Base-by-base conservation (phyloP, 2,797 vertebrate species). In the Pyrocephalus nanus region DNA sequence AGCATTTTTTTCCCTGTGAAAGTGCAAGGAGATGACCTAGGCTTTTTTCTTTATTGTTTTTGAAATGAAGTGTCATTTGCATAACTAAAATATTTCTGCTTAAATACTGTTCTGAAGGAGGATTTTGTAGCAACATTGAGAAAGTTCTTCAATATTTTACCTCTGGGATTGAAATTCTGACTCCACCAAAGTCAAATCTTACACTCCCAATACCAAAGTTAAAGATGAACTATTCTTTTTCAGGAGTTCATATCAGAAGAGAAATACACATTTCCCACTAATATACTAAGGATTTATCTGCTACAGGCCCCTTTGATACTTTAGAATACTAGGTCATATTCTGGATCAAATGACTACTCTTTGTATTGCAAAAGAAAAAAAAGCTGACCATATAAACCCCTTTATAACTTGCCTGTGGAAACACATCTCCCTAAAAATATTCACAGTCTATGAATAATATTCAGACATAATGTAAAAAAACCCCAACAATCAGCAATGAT, bases 51-150 rank as follows among this genome's bases (percentile, higher is more conserved):
- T 86, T 86, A 90, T 61, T 38, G 77, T 84, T 89, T 48, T 73
- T 72, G 60, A 70, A 90, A 88, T 66, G 29, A 85, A 66, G 8
- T 69, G 51, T 58, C 16, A 78, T 95, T 88, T 95, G 73, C 90
- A 81, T 78, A 90, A 58, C 64, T 93, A 61, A 95, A 95, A 92
- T 90, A 75, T 86, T 89, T 73, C 42, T 74, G 36, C 16, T 69
- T 77, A 95, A 87, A 93, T 77, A 47, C 2, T 47, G 17, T 83
- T 91, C 64, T 87, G 34, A 85, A 83, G 90, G 87, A 77, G 7
- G 12, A 80, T 74, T 89, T 91, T 86, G 25, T 60, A 67, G 19
- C 0, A 2, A 80, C 0, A 1, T 48, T 86, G 72, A 82, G 45
- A 91, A 86, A 40, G 43, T 80, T 91, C 27, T 93, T 91, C 47